phyloP scores from a whole-genome alignment of 2,888 invertebrate genomes.

The Agrilus biguttatus region DNA sequence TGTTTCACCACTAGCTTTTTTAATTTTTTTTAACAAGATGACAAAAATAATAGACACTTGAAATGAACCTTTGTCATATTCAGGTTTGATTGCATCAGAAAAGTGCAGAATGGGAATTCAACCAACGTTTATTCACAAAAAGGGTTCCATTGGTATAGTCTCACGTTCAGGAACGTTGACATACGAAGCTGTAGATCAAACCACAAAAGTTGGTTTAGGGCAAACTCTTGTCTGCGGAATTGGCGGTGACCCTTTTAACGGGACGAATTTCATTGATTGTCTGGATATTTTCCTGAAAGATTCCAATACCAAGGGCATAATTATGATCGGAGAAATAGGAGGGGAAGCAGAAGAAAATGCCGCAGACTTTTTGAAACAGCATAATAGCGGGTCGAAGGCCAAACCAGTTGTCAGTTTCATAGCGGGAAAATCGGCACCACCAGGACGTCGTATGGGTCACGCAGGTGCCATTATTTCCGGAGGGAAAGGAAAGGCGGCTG shows the following conservation, averaged over 20 bases:
- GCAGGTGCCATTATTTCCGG: constrained; percentile 98
- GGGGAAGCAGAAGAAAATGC: constrained; percentile 94
- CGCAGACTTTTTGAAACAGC: constrained; percentile 67
- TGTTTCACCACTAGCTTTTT: no score
- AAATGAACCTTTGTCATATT: no score
- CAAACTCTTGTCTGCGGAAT: constrained; percentile 95
- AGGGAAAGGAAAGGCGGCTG: constrained; percentile 90
- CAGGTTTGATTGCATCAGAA: constrained; percentile 54
- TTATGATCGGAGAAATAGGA: constrained; percentile 91
- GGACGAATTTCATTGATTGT: constrained; percentile 96
- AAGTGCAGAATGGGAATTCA: constrained; percentile 78
- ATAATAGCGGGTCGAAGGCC: constrained; percentile 64
- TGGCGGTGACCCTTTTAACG: constrained; percentile 90
- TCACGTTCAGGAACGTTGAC: constrained; percentile 61
- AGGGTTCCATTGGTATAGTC: constrained; percentile 58
- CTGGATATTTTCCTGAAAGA: constrained; percentile 86
- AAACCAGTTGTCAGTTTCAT: constrained; percentile 98
- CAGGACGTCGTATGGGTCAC: constrained; percentile 96
- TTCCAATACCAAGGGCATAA: constrained; percentile 84
- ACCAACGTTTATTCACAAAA: constrained; percentile 68
- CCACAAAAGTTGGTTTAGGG: constrained; percentile 60
- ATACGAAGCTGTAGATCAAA: constrained; percentile 66
- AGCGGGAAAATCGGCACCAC: constrained; percentile 93
- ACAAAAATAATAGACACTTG: no score
- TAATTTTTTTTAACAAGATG: no score